phyloP scores from a whole-genome alignment of 37 sponge, comb jelly and placozoan species.

The Oscarella lobularis region DNA sequence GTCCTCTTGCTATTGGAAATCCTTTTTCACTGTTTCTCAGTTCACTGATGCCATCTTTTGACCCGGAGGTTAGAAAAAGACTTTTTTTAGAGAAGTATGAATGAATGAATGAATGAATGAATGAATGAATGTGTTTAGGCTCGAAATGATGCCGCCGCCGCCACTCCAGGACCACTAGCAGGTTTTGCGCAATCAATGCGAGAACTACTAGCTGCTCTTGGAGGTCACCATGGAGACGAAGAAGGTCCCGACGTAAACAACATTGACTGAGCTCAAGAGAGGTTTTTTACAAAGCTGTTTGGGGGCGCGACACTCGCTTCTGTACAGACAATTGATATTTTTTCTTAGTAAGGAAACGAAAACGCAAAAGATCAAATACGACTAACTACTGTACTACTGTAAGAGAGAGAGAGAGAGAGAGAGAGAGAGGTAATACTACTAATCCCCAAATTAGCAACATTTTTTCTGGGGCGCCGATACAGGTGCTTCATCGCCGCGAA shows the following conservation, averaged over 20 bases:
- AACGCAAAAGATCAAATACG: no score
- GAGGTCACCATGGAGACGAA: not conserved
- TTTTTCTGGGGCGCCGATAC: no score
- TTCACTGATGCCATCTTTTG: constrained; percentile 56
- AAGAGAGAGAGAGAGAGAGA: no score
- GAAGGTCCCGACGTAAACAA: not conserved
- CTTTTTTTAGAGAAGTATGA: not conserved
- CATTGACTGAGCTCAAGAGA: not conserved
- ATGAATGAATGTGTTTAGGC: not conserved
- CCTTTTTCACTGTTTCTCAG: constrained; percentile 45
- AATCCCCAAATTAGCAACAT: no score
- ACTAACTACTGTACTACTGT: no score
- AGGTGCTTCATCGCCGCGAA: no score
- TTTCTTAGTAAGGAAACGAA: no score
- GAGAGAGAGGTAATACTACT: no score
- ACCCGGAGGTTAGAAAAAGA: constrained; percentile 27
- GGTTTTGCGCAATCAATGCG: not conserved
- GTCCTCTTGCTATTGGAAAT: constrained; percentile 15
- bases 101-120: not conserved
- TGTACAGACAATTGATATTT: no score
- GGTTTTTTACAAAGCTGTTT: no score
- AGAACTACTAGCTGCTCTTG: constrained; percentile 2
- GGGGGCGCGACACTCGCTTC: no score
- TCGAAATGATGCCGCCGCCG: not conserved
- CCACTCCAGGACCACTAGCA: not conserved